Evolutionary conservation across 2,888 invertebrate species (phyloP).

Genomic region (Cheilosia scutellata): DNA sequence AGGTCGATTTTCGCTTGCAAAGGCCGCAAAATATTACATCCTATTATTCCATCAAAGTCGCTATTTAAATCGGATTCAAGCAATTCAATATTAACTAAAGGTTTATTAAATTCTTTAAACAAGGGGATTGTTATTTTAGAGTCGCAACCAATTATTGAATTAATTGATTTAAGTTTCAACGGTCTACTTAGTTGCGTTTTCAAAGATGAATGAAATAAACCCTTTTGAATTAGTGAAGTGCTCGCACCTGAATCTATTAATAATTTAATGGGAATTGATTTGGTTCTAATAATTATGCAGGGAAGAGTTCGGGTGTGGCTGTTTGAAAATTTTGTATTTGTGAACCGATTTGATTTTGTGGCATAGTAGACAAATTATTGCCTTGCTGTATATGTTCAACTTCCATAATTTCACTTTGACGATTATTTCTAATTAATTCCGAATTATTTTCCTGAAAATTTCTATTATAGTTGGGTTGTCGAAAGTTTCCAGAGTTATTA

Average conservation of each 20-base stretch:
- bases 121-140: too few species aligned
- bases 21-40: conserved; percentile 10
- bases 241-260: conserved; percentile 14
- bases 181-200: conserved; percentile 13
- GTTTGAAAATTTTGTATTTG: not conserved
- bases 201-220: conserved; percentile 6
- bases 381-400: conserved; percentile 11
- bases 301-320: conserved; percentile 23
- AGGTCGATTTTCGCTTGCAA: conserved; percentile 15
- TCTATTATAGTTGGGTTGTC: too few species aligned
- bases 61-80: too few species aligned
- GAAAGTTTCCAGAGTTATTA: too few species aligned
- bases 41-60: not conserved
- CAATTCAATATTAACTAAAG: too few species aligned
- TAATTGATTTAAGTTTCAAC: conserved; percentile 13
- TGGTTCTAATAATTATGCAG: conserved; percentile 16
- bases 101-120: too few species aligned
- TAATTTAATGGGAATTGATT: not conserved
- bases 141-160: not conserved
- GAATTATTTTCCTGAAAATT: too few species aligned
- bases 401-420: conserved; percentile 3
- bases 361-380: conserved; percentile 16
- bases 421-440: not conserved
- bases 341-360: not conserved
- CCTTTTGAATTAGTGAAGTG: not conserved